Base-by-base conservation (phyloP, 2,797 vertebrate species). In the Denticeps clupeoides region DNA sequence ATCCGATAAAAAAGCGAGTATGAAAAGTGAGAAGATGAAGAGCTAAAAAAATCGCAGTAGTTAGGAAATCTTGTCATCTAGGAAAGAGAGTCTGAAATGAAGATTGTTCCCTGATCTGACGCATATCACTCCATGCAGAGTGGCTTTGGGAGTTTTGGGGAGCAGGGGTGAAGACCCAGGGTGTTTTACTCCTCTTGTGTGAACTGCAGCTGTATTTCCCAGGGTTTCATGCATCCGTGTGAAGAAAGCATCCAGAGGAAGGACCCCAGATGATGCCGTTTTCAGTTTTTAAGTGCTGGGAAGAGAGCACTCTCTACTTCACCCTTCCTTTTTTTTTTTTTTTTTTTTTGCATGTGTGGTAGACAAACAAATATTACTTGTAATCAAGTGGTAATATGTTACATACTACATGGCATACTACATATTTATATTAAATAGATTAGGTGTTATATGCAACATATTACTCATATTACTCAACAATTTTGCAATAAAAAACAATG, bases 101-200 rank as follows among this genome's bases (percentile, higher is more conserved):
- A 56, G 66, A 68, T 60, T 52, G 56, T 68, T 80, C 72, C 77
- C 79, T 80, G 80, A 83, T 76, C 63, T 69, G 63, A 71, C 52
- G 26, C 58, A 60, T 60, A 65, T 55, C 53, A 67, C 67, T 60
- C 45, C 69, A 73, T 77, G 76, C 72, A 68, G 50, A 65, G 59
- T 69, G 31, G 55, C 42, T 60, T 43, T 18, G 45, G 43, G 41
- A 31, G 19, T n/a, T 32, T 26, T 21, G 13, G 42, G 19, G 51
- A 32, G 32, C 41, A 54, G 37, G 25, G 29, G 50, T 41, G 49
- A 58, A 51, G 48, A 48, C 32, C 41, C 48, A 27, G 25, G 19
- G 32, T 60, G 55, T 31, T 44, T 35, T 44, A 9, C 9, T 51
- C 24, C 27, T 61, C 70, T 65, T 62, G 49, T 51, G 4, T 65